A percentile compares a stretch with the other conserved stretches of the same genome.
phyloP scores from a whole-genome alignment of 2,888 invertebrate species.

The Protophormia terraenovae region DNA sequence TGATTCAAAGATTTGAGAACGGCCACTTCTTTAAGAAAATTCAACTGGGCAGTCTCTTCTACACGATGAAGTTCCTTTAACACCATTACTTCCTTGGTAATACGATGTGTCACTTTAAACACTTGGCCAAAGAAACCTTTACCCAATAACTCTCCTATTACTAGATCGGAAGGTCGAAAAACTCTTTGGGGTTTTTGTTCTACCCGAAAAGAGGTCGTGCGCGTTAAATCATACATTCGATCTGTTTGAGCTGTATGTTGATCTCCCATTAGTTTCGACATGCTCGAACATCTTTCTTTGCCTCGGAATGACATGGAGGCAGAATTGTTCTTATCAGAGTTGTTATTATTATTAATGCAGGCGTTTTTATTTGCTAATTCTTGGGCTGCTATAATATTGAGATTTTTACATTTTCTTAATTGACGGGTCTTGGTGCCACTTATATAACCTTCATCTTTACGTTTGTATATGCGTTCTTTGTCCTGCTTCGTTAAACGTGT shows the following conservation, averaged over 20 bases:
- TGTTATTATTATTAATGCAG: conserved; percentile 35
- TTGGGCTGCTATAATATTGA: conserved; percentile 71
- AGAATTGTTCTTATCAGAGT: conserved; percentile 68
- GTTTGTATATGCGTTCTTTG: conserved; percentile 79
- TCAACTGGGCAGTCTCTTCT: conserved; percentile 96
- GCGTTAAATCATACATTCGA: conserved; percentile 86
- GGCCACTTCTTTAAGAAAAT: conserved; percentile 97
- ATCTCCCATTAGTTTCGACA: conserved; percentile 91
- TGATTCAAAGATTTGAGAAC: conserved; percentile 94
- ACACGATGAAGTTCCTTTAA: conserved; percentile 95
- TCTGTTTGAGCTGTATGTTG: conserved; percentile 80
- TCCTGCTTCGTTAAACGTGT: conserved; percentile 72
- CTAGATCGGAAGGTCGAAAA: conserved; percentile 94
- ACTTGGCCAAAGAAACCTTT: conserved; percentile 97
- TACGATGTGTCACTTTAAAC: conserved; percentile 93
- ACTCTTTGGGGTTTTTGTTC: conserved; percentile 86
- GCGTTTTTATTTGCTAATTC: conserved; percentile 37
- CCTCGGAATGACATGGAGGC: conserved; percentile 82
- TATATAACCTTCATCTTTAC: conserved; percentile 82
- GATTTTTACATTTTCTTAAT: conserved; percentile 83
- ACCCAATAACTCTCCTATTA: conserved; percentile 93
- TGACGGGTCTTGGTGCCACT: conserved; percentile 85
- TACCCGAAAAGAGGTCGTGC: conserved; percentile 92
- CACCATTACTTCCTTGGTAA: conserved; percentile 96
- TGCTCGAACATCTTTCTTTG: conserved; percentile 92